Evolutionary conservation across 2,113 vertebrate genomes (phyloP), one percentile per base, ranked within the genome.

Genomic region (Colossoma macropomum): DNA sequence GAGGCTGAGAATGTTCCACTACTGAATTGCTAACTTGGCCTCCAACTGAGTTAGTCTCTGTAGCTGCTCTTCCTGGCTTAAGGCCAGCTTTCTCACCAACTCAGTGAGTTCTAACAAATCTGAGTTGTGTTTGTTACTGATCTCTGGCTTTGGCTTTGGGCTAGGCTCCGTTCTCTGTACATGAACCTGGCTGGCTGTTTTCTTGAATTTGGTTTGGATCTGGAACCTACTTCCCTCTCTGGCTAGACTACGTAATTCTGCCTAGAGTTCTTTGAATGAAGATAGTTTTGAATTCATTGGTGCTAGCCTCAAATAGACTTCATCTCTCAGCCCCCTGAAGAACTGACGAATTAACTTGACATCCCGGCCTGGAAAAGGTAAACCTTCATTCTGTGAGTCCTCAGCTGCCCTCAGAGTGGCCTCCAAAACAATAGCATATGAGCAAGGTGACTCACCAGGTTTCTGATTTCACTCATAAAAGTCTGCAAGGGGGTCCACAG

Each of bases 361-460:
- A 9, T 85, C 83, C 0, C 72, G 25, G 19, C 75, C 77, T 30
- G 63, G 63, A 27, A 75, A 85, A 23, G 50, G 19, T 3, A n/a
- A 25, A 10, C 52, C 72, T 45, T 63, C 72, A 27, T 32, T 60
- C n/a, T 76, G 83, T 13, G 4, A 30, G 1, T 70, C 80, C 21
- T 77, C 60, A 1, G 54, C 54, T n/a, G 68, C 30, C 16, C 75
- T 21, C 45, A 85, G 60, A 10, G 27, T 81, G 3, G 74, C 74
- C 16, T 85, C 84, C 52, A 82, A 45, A 12, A 79, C 74, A 27
- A 82, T 85, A 21, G 84, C 74, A 19, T 77, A 85, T 7, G 84
- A 81, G 30, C 79, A 81, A 0, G 74, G 70, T 3, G 79, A 72
- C 32, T 81, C 74, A 7, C 79, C 79, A 45, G 34, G 3, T 3